A percentile compares a stretch with the other conserved stretches of the same genome.
phyloP scores from a whole-genome alignment of 2,888 invertebrate genomes.

The Caenorhabditis parvicauda region DNA sequence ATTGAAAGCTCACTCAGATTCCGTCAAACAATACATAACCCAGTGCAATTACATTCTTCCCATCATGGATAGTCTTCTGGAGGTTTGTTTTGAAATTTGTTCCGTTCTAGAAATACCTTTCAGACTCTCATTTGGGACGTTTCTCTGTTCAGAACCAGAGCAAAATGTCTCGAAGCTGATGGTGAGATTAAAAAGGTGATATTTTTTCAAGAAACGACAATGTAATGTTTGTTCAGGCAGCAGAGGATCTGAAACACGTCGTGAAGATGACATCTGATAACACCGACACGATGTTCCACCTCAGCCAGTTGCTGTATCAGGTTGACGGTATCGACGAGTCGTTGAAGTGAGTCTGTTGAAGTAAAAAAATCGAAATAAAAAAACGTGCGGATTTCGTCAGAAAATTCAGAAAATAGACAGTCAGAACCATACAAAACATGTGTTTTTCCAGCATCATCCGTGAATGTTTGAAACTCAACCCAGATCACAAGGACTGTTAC shows the following conservation, averaged over 20 bases:
- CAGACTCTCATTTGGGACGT: constrained; percentile 77
- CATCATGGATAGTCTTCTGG: background rate
- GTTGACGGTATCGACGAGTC: constrained; percentile 88
- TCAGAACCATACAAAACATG: no score
- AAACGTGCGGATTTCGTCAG: background rate
- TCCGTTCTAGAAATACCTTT: no score
- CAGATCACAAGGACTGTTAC: constrained; percentile 94
- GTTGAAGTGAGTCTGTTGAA: constrained; percentile 72
- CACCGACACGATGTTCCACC: constrained; percentile 79
- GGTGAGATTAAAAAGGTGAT: constrained; percentile 74
- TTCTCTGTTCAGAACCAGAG: constrained; percentile 78
- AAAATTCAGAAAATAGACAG: no score
- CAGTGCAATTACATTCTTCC: constrained; percentile 51
- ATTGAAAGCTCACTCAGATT: no score
- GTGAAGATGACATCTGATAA: constrained; percentile 89
- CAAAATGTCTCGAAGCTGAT: constrained; percentile 78
- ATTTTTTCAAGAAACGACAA: constrained; percentile 26
- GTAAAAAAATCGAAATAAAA: background rate
- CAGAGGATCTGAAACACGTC: constrained; percentile 83
- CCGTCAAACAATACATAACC: constrained; percentile 69
- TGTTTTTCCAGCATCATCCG: constrained; percentile 76
- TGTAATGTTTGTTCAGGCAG: constrained; percentile 69
- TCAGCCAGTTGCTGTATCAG: constrained; percentile 82
- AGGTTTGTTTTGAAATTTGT: background rate
- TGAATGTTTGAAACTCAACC: constrained; percentile 92